phyloP scores from a whole-genome alignment of 1,140 invertebrate genomes.

The Cepaea nemoralis region DNA sequence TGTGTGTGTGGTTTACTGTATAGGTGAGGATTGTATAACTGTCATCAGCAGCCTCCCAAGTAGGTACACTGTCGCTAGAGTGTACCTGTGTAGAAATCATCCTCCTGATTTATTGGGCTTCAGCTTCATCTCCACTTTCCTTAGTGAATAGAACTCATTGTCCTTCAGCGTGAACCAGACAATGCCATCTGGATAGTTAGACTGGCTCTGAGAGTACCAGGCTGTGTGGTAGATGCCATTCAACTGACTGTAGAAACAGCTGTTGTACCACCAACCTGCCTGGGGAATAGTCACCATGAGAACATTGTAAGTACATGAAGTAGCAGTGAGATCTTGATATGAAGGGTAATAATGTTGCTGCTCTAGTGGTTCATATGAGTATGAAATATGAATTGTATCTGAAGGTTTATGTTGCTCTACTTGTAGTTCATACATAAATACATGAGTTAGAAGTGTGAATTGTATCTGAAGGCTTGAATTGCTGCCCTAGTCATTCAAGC shows the following conservation, averaged over 20 bases:
- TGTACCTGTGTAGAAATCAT: not conserved
- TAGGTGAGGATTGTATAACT: not conserved
- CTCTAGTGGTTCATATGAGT: too few relatives aligned
- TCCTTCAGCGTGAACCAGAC: conserved; percentile 77
- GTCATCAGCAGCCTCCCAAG: not conserved
- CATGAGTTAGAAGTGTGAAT: too few relatives aligned
- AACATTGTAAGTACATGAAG: too few relatives aligned
- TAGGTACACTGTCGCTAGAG: not conserved
- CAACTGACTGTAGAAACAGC: conserved; percentile 77
- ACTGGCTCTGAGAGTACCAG: conserved; percentile 61
- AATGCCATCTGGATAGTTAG: conserved; percentile 73
- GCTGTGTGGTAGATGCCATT: conserved; percentile 76
- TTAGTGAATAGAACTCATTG: conserved; percentile 73
- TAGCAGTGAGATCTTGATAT: too few relatives aligned
- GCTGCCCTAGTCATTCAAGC: too few relatives aligned
- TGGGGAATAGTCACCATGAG: not conserved
- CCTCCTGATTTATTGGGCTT: conserved; percentile 46
- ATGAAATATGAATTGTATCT: too few relatives aligned
- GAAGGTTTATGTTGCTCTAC: too few relatives aligned
- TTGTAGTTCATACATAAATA: too few relatives aligned
- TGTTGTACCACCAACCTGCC: conserved; percentile 79
- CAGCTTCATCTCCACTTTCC: conserved; percentile 74
- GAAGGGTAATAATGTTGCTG: too few relatives aligned
- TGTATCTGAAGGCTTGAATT: too few relatives aligned
- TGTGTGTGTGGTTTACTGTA: too few relatives aligned